Percentiles rank a stretch among this genome's conserved stretches.
These are phyloP conservation scores for Nycticebus coucang DNA, from an alignment of 2,113 vertebrate genomes.

Conservation along the genomic window DNA sequence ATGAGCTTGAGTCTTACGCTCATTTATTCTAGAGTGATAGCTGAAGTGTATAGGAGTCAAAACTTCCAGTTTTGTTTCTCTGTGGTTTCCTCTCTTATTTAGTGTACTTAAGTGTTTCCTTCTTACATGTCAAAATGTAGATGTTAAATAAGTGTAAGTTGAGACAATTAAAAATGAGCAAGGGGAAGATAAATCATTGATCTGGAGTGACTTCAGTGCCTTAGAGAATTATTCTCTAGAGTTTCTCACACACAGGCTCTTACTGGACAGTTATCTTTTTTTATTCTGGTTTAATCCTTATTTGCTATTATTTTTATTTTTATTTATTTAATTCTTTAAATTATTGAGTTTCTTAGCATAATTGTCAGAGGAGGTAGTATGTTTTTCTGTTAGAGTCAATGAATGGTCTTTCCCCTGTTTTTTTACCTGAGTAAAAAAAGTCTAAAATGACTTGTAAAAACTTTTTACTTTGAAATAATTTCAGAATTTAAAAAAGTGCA, in stretches of 20 bases:
- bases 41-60: background rate
- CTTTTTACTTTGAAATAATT: slow-evolving; percentile 32
- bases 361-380: background rate
- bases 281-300: background rate
- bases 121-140: background rate
- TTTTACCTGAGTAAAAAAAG: background rate
- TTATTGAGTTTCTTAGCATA: background rate
- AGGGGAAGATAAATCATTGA: background rate
- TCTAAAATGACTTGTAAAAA: background rate
- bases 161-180: background rate
- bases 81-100: background rate
- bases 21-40: background rate
- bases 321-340: background rate
- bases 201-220: background rate
- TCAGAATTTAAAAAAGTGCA: background rate
- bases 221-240: background rate
- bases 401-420: background rate
- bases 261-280: background rate
- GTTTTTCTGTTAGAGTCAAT: background rate
- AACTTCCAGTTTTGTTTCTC: background rate
- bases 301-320: background rate
- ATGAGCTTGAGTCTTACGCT: background rate
- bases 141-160: background rate
- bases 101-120: background rate
- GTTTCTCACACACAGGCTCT: background rate